Evolutionary conservation across 1,140 invertebrate species (phyloP), one percentile per base, ranked within the genome.

Genomic region (Meloidogyne floridensis): DNA sequence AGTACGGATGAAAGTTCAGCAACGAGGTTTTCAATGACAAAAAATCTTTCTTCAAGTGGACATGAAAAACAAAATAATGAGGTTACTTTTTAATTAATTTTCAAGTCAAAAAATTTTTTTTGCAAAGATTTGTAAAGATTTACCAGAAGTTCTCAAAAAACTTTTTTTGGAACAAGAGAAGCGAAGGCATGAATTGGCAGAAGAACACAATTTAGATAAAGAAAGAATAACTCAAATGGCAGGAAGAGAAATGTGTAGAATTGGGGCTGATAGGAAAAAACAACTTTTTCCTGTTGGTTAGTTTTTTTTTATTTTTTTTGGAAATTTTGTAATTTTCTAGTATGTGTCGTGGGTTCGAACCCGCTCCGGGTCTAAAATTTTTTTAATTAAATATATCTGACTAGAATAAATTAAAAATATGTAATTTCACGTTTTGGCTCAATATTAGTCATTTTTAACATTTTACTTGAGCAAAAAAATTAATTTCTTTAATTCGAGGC

Each of bases 101-200:
- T 8, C 2, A 43, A 72, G 2, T 80, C 32, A 15, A 20, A 56
- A 47, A 42, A 15, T 42, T 13, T 32, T 79, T 42, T 75, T 80
- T 71, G 56, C 43, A 81, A 56, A 42, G 73, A 42, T 20, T 15
- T 65, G n/a, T 15, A 59, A 80, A 81, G 51, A 78, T 13, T 81
- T 72, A 59, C 80, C 80, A 1, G 73, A 76, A 69, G 7, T n/a
- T 42, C 65, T 81, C n/a, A 72, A 81, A 72, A 81, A 81, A 54
- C 56, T 81, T 15, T 56, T 70, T 15, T 20, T 56, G 10, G 80
- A 81, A 8, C 80, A 81, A 20, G 56, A 18, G 9, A 73, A 77
- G 11, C 80, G 80, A 20, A 53, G 80, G 11, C 2, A 42, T 6
- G 72, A 81, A 80, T 54, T 81, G 75, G 56, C 32, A 32, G 74